phyloP scores from a whole-genome alignment of 2,888 invertebrate genomes.

The Callinectes sapidus region DNA sequence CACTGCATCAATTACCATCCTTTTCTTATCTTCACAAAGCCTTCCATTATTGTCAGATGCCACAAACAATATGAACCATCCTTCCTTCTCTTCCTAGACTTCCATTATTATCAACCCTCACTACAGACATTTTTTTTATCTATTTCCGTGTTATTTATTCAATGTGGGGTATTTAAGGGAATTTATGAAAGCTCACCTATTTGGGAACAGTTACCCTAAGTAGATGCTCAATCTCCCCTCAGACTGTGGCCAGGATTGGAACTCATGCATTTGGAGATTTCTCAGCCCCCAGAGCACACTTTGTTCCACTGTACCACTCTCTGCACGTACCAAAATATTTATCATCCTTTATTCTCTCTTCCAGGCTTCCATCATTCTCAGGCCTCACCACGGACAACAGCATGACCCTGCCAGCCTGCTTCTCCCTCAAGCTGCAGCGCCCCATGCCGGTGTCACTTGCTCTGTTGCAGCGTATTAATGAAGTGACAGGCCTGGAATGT shows the following conservation, averaged over 20 bases:
- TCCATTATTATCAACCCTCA: background rate
- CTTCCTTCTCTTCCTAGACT: background rate
- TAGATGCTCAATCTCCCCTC: no score
- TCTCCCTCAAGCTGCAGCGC: slow-evolving; percentile 87
- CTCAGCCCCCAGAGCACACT: background rate
- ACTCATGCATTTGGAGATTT: no score
- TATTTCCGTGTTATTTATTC: no score
- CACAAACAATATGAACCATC: background rate
- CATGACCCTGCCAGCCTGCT: slow-evolving; percentile 92
- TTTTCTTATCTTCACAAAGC: background rate
- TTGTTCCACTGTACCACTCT: no score
- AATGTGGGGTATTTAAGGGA: no score
- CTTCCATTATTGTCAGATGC: background rate
- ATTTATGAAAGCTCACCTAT: no score
- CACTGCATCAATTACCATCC: background rate
- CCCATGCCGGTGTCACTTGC: slow-evolving; percentile 90
- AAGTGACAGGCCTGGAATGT: slow-evolving; percentile 77
- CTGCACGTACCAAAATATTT: background rate
- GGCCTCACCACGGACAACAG: slow-evolving; percentile 89
- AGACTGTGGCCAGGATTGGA: no score
- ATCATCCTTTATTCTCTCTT: background rate
- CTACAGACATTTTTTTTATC: no score
- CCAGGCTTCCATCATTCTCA: slow-evolving; percentile 86
- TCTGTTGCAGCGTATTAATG: slow-evolving; percentile 83
- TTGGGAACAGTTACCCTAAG: no score